These are phyloP conservation scores for Spilarctia lutea DNA, from an alignment of 2,888 invertebrate genomes.

Conservation along the genomic window DNA sequence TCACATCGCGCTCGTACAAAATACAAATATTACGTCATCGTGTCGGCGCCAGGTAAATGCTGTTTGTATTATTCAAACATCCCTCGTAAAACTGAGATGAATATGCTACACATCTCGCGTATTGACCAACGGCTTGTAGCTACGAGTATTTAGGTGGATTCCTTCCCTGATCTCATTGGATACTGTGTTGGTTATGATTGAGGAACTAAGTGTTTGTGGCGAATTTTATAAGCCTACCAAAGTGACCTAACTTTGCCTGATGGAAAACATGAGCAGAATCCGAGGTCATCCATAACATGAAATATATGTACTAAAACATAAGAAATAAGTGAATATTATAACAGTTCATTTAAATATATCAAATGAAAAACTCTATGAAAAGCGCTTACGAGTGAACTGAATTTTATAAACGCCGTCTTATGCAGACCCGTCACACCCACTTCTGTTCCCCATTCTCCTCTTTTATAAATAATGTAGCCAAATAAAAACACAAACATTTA, in stretches of 20 bases:
- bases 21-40: conserved; percentile 47
- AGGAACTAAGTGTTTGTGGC: not conserved
- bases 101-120: conserved; percentile 11
- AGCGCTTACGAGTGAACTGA: not conserved
- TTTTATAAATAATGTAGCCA: conserved; percentile 28
- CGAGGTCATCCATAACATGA: no score
- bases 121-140: conserved; percentile 10
- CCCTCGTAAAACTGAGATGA: conserved; percentile 21
- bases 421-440: conserved; percentile 13
- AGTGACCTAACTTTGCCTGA: no score
- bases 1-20: conserved; percentile 22
- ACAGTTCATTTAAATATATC: not conserved
- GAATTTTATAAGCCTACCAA: no score
- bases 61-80: conserved; percentile 26
- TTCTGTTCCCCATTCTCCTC: conserved; percentile 11
- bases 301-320: no score
- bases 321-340: not conserved
- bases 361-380: not conserved
- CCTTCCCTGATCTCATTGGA: conserved; percentile 9
- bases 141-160: conserved; percentile 3
- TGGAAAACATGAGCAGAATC: no score
- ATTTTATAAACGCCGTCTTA: not conserved
- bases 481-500: conserved; percentile 42
- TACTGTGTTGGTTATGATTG: not conserved
- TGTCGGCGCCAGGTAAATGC: conserved; percentile 17